A percentile compares a stretch with the other conserved stretches of the same genome.
Evolutionary conservation across 35 echinoderm and acorn worm species (phyloP).

Genomic region (Strongylocentrotus purpuratus): DNA sequence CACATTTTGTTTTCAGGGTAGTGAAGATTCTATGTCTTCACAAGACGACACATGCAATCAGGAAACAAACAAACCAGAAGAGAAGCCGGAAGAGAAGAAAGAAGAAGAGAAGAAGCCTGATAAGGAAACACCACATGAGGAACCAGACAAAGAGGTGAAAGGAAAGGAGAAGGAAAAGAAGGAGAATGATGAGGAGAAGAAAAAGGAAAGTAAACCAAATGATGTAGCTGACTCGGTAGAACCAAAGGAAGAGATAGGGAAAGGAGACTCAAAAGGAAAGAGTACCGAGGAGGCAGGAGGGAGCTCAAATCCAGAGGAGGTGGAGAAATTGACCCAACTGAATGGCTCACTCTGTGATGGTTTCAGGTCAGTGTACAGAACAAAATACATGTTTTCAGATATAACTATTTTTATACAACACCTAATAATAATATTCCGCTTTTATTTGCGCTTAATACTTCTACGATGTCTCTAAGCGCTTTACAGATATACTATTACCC

Average conservation of each 20-base stretch:
- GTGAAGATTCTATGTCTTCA: conserved; percentile 20
- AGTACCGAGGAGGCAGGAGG: neutral
- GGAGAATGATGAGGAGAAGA: conserved; percentile 14
- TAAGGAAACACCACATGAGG: neutral
- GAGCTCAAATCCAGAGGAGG: neutral
- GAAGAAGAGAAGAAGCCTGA: neutral
- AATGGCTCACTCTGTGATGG: neutral
- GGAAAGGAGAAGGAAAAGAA: neutral
- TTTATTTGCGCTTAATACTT: too few species aligned
- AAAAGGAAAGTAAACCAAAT: neutral
- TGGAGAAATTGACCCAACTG: neutral
- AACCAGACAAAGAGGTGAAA: neutral
- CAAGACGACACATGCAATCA: neutral
- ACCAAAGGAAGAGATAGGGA: neutral
- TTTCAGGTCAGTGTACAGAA: neutral
- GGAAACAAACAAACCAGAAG: neutral
- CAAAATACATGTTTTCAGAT: neutral
- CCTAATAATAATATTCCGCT: too few species aligned
- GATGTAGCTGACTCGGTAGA: neutral
- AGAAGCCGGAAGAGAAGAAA: neutral
- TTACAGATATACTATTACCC: too few species aligned
- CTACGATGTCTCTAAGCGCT: too few species aligned
- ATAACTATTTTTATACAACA: too few species aligned
- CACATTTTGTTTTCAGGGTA: neutral
- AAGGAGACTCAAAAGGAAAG: conserved; percentile 14